Base-by-base conservation (phyloP, 2,113 vertebrate genomes). In the Scortum barcoo region DNA sequence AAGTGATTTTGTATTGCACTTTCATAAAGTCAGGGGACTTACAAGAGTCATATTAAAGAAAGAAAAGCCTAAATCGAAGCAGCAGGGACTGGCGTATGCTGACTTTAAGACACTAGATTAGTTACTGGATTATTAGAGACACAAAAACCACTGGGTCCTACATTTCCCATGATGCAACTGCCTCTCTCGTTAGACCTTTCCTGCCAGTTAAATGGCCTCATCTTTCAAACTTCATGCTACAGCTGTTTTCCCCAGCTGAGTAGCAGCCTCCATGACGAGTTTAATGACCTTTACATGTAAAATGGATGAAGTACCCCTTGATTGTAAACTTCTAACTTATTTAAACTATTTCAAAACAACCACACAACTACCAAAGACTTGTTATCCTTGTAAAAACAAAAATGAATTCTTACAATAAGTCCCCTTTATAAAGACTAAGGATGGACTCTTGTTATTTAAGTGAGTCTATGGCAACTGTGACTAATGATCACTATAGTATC, bases 401-500 rank as follows among this genome's bases (percentile, higher is more conserved):
- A 26, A 26, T 30, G 3, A 8, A 46, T 22, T 51, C 44, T 24
- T 3, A 17, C 11, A 30, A 44, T 20, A 3, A 20, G 12, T 36
- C 4, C 3, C 5, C 10, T 66, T 57, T 11, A 38, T 36, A 36
- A 4, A 36, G 33, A 36, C 33, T 36, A 36, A 70, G 20, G 16
- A 42, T 13, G 14, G 33, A 40, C 51, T 80, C 2, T 7, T 10
- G 22, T 19, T 26, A 28, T 56, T n/a, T 78, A 4, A 22, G 26
- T 53, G 26, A 71, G 62, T 78, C 14, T 44, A 61, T 44, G 33
- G 33, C 54, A 65, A 5, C 53, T 81, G 17, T 57, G 3, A 26
- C 88, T 76, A 69, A 79, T 72, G 68, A 75, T 72, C 22, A 0
- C 22, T 33, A 60, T 17, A 24, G 71, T 61, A 62, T 74, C 58